Percentiles rank a stretch among this genome's conserved stretches.
These are phyloP conservation scores for Ametastegia equiseti DNA, from an alignment of 2,888 invertebrate genomes.

Conservation along the genomic window DNA sequence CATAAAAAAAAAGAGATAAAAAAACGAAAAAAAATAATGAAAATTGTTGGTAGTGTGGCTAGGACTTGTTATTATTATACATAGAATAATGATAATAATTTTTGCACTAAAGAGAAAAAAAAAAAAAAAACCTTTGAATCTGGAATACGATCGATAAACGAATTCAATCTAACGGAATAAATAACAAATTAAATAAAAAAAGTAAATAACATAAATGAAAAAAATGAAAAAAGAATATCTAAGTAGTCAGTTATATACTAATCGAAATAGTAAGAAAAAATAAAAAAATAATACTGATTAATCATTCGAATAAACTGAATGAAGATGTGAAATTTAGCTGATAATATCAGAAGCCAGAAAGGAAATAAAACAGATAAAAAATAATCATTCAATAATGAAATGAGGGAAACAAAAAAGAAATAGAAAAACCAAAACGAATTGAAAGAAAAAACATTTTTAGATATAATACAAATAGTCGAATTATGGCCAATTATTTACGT, in stretches of 20 bases:
- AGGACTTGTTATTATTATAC: constrained; percentile 45
- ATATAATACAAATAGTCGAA: constrained; percentile 33
- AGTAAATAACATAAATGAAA: background rate
- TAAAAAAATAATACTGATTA: background rate
- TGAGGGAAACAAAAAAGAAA: no score
- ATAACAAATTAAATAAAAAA: background rate
- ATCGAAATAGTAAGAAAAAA: background rate
- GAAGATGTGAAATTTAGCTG: background rate
- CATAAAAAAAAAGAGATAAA: background rate
- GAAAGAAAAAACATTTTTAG: background rate
- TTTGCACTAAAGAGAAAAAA: constrained; percentile 31
- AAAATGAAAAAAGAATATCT: no score
- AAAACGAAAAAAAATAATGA: constrained; percentile 6
- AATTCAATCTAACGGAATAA: background rate
- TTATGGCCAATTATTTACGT: constrained; percentile 61
- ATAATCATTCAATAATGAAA: no score
- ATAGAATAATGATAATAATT: constrained; percentile 35
- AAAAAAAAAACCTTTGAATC: no score
- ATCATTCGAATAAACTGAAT: no score
- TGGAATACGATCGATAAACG: background rate
- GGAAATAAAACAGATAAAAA: background rate
- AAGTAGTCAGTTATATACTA: no score
- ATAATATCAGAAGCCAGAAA: background rate
- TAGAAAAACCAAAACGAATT: background rate
- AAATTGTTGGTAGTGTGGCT: constrained; percentile 48